phyloP scores from a whole-genome alignment of 64 coral and sea anemone species.

The Actinia tenebrosa region DNA sequence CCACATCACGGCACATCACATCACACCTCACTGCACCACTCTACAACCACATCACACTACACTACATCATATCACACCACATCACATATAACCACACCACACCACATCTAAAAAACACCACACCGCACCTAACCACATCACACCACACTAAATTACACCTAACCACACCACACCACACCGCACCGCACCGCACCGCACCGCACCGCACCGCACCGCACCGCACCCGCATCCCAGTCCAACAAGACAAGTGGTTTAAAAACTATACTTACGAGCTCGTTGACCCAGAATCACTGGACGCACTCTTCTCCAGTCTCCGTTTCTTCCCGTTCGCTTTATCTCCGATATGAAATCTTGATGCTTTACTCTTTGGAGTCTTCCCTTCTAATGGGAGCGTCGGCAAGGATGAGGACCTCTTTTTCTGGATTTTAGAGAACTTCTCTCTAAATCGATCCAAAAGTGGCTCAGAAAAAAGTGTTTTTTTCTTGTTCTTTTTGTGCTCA shows the following conservation, averaged over 20 bases:
- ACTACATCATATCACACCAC: no score
- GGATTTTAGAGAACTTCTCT: conserved; percentile 36
- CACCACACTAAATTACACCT: no score
- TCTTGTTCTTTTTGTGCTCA: conserved; percentile 2
- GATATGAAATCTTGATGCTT: background rate
- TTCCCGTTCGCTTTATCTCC: background rate
- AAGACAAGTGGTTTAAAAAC: background rate
- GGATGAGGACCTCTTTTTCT: conserved; percentile 26
- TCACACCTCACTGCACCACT: no score
- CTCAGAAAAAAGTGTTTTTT: conserved; percentile 15
- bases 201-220: no score
- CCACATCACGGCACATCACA: no score
- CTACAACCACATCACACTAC: no score
- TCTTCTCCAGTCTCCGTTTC: background rate
- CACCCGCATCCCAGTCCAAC: background rate
- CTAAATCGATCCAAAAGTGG: conserved; percentile 34
- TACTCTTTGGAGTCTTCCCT: background rate
- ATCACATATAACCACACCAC: no score
- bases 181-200: no score
- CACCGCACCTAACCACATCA: no score
- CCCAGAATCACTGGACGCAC: background rate
- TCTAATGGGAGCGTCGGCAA: conserved; percentile 18
- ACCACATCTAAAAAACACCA: no score
- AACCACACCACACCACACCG: no score
- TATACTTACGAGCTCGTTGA: background rate